Evolutionary conservation across 2,888 invertebrate species (phyloP).

Genomic region (Spicauda simplicius): DNA sequence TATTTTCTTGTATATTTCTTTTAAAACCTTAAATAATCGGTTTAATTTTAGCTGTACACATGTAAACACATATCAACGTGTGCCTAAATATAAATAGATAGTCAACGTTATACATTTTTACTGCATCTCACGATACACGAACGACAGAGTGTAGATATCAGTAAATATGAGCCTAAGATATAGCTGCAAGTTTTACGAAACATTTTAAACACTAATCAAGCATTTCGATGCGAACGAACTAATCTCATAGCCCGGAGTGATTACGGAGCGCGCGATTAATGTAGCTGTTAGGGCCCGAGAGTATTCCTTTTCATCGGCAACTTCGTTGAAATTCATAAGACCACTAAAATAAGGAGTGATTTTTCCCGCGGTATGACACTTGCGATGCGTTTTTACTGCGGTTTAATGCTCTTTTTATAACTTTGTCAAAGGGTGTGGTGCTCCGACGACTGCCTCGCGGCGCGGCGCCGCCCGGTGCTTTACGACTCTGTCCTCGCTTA

Average conservation of each 20-base stretch:
- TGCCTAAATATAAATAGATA: too few relatives aligned
- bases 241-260: slow-evolving; percentile 36
- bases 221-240: slow-evolving; percentile 29
- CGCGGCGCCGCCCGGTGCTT: slow-evolving; percentile 64
- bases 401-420: slow-evolving; percentile 84
- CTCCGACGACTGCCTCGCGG: slow-evolving; percentile 49
- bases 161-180: slow-evolving; percentile 43
- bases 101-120: background rate
- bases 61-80: background rate
- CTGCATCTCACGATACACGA: background rate
- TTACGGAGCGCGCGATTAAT: slow-evolving; percentile 49
- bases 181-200: slow-evolving; percentile 50
- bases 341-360: slow-evolving; percentile 74
- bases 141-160: background rate
- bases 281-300: slow-evolving; percentile 52
- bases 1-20: too few relatives aligned
- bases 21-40: too few relatives aligned
- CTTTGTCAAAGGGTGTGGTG: slow-evolving; percentile 80
- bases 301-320: slow-evolving; percentile 63
- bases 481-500: slow-evolving; percentile 79
- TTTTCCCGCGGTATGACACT: slow-evolving; percentile 57
- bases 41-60: too few relatives aligned
- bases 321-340: slow-evolving; percentile 84
- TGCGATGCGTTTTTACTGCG: slow-evolving; percentile 83
- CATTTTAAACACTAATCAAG: slow-evolving; percentile 25